Percentiles rank a stretch among this genome's conserved stretches.
Evolutionary conservation across 2,113 vertebrate species (phyloP).

Genomic region (Oryzias curvinotus): DNA sequence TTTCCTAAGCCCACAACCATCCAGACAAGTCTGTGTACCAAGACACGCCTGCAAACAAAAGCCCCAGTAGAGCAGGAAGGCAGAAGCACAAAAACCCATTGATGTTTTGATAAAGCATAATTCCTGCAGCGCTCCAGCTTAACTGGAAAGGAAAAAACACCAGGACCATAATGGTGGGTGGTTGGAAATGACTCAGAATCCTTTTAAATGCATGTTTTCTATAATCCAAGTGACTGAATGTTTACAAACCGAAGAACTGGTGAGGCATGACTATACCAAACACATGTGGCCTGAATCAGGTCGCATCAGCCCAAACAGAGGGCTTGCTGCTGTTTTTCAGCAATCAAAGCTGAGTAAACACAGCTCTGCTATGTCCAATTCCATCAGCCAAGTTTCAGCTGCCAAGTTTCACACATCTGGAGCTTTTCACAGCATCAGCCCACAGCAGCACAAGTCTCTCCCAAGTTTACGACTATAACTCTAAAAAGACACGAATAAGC

Average conservation of each 20-base stretch:
- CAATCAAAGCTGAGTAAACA: conserved; percentile 78
- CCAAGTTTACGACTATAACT: conserved; percentile 46
- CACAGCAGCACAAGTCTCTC: conserved; percentile 27
- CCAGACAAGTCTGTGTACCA: conserved; percentile 16
- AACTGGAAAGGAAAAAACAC: conserved; percentile 48
- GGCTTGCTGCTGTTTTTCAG: conserved; percentile 57
- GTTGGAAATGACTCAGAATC: conserved; percentile 60
- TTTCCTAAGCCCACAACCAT: conserved; percentile 5
- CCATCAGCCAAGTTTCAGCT: conserved; percentile 54
- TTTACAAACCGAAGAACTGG: conserved; percentile 44
- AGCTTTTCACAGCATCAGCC: conserved; percentile 42
- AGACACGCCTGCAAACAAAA: conserved; percentile 33
- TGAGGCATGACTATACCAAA: neutral
- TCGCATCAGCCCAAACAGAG: conserved; percentile 42
- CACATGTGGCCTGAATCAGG: conserved; percentile 21
- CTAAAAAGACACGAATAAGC: conserved; percentile 35
- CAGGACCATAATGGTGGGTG: conserved; percentile 64
- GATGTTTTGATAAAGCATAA: conserved; percentile 37
- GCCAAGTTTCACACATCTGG: conserved; percentile 73
- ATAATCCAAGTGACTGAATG: conserved; percentile 55
- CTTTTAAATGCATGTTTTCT: conserved; percentile 48
- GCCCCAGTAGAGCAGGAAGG: conserved; percentile 25
- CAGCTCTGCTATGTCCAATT: conserved; percentile 57
- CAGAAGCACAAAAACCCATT: conserved; percentile 35
- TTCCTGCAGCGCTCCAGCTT: conserved; percentile 32